Percentiles rank a stretch among this genome's conserved stretches.
Evolutionary conservation across 2,888 invertebrate species (phyloP).

Genomic region (Tetranychus truncatus): DNA sequence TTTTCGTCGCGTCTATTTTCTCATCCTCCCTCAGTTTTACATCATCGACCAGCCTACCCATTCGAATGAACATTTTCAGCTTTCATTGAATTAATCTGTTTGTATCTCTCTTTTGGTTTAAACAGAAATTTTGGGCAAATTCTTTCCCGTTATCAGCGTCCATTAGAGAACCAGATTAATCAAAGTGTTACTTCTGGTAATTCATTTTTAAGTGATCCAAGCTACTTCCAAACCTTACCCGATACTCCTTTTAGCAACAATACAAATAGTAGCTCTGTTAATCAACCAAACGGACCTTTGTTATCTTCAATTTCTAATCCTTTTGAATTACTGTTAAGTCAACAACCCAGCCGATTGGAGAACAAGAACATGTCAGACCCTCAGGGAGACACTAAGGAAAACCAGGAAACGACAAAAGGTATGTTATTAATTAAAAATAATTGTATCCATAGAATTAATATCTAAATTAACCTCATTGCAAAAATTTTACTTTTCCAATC

Average conservation of each 20-base stretch:
- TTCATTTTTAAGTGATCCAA: background rate
- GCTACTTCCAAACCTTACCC: background rate
- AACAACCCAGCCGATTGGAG: background rate
- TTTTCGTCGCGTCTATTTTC: background rate
- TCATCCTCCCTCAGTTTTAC: background rate
- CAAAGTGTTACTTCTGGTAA: constrained; percentile 4
- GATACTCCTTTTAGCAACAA: background rate
- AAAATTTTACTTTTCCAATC: background rate
- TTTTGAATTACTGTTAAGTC: background rate
- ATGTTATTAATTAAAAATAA: background rate
- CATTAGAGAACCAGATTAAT: background rate
- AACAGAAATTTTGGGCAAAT: background rate
- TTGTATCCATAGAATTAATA: too few relatives aligned
- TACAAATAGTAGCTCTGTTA: background rate
- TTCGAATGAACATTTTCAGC: background rate
- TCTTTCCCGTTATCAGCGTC: background rate
- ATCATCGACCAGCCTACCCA: background rate
- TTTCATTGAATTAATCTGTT: background rate
- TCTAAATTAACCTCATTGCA: too few relatives aligned
- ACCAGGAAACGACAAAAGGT: background rate
- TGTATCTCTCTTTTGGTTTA: background rate
- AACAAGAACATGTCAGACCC: background rate
- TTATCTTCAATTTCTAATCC: background rate
- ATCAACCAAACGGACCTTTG: background rate
- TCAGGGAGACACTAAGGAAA: background rate